Evolutionary conservation across 2,888 invertebrate species (phyloP), one percentile per base, ranked within the genome.

Genomic region (Eumacrocentrus americanus): DNA sequence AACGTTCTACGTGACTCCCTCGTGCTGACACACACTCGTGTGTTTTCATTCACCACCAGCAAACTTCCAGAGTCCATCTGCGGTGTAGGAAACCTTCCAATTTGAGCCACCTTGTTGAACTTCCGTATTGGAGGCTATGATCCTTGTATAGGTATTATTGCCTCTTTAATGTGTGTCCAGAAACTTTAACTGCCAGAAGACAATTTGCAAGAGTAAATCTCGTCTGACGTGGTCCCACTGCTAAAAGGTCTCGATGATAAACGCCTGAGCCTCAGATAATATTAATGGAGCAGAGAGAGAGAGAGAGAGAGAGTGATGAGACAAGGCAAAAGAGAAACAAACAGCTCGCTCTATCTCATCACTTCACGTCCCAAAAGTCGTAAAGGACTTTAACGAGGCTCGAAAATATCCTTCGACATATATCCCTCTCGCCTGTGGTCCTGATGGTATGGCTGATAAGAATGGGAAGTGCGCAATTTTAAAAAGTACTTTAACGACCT

Each of bases 1-100:
- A 54, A 62, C 64, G 62, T 70, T 67, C 70, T 72, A 73, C 75
- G 73, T 72, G 74, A 72, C 70, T 72, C 66, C 58, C 52, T n/a
- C 29, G 50, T 44, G 29, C 37, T 16, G 12, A n/a, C 40, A 14
- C 47, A 38, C 25, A 50, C 18, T 12, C 51, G 16, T 14, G 46
- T 18, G 55, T 55, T 46, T 56, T 56, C 56, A 56, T 56, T 56
- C 51, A 38, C 51, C 22, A 51, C 14, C 37, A 18, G 12, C 20
- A 7, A 25, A 48, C 48, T 38, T 44, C 22, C 22, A 44, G n/a
- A n/a, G 11, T 20, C 18, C 20, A 20, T 44, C 6, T 22, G 9
- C 5, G n/a, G n/a, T n/a, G n/a, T n/a, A n/a, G n/a, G n/a, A n/a
- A n/a, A n/a, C n/a, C n/a, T 9, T 20, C 18, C 5, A 44, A 23